These are phyloP conservation scores for Nomada hirtipes DNA, from an alignment of 2,888 invertebrate genomes.

Conservation along the genomic window DNA sequence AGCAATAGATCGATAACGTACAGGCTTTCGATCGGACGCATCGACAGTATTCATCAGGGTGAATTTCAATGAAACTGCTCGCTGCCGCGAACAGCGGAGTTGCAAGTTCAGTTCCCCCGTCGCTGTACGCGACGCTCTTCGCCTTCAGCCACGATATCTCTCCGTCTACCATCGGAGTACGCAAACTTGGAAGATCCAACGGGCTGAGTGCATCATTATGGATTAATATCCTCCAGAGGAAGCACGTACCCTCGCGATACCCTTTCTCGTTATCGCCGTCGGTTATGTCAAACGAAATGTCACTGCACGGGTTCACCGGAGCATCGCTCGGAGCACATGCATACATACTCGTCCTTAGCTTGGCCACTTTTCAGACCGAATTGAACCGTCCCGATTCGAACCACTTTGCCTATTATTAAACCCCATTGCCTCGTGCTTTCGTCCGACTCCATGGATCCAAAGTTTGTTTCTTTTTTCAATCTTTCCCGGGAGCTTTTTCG, in stretches of 20 bases:
- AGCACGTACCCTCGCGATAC: constrained; percentile 64
- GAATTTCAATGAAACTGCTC: constrained; percentile 57
- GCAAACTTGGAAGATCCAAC: constrained; percentile 65
- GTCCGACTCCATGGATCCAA: not conserved
- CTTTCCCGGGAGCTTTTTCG: not conserved
- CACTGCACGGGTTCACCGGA: constrained; percentile 39
- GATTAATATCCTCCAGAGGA: constrained; percentile 71
- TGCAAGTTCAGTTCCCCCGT: constrained; percentile 54
- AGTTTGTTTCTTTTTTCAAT: not conserved
- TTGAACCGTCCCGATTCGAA: not conserved
- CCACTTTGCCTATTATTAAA: too few species aligned
- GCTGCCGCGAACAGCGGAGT: constrained; percentile 13
- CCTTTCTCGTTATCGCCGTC: constrained; percentile 67
- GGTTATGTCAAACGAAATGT: constrained; percentile 67
- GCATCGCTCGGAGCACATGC: not conserved
- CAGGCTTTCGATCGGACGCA: constrained; percentile 8
- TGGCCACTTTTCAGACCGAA: constrained; percentile 26
- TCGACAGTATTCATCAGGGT: constrained; percentile 41
- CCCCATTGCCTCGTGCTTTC: not conserved
- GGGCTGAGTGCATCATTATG: constrained; percentile 70
- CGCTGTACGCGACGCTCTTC: constrained; percentile 16
- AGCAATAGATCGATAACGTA: not conserved
- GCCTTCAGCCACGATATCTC: constrained; percentile 39
- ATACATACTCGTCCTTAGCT: not conserved
- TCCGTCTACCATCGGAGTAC: constrained; percentile 51